Conservation (phyloP, 2,888 invertebrate species). For the Rugalucina vietnamica region DNA sequence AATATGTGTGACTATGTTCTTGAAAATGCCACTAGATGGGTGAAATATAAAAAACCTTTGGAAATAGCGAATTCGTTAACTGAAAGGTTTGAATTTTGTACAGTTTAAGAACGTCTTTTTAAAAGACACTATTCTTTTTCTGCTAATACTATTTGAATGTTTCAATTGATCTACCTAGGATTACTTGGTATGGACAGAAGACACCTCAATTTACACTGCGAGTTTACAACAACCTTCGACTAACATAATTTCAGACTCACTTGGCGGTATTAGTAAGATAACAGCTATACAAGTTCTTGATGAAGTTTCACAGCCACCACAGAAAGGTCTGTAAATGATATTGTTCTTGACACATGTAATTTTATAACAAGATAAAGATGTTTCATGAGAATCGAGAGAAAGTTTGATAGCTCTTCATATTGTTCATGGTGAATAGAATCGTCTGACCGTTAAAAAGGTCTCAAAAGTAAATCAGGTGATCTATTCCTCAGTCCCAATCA, state of each 20-base stretch:
- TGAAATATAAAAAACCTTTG: background rate
- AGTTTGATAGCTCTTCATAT: no score
- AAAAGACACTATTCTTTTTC: background rate
- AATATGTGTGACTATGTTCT: background rate
- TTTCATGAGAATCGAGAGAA: background rate
- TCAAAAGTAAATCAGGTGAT: no score
- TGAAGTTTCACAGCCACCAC: background rate
- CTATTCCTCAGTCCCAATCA: no score
- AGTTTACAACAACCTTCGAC: background rate
- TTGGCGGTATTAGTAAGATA: background rate
- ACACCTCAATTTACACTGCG: background rate
- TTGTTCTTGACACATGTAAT: background rate
- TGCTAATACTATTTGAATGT: background rate
- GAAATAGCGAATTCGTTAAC: background rate
- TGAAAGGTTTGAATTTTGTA: no score
- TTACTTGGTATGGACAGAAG: background rate
- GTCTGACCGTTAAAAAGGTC: no score
- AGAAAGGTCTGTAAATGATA: background rate
- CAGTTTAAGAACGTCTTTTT: background rate
- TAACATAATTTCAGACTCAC: background rate
- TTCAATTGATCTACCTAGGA: background rate
- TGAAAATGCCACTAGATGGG: background rate
- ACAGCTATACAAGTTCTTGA: background rate
- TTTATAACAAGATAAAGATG: background rate
- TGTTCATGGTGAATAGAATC: no score